A percentile compares a stretch with the other conserved stretches of the same genome.
Conservation (phyloP, 2,888 invertebrate species). For the Melinaea marsaeus region DNA sequence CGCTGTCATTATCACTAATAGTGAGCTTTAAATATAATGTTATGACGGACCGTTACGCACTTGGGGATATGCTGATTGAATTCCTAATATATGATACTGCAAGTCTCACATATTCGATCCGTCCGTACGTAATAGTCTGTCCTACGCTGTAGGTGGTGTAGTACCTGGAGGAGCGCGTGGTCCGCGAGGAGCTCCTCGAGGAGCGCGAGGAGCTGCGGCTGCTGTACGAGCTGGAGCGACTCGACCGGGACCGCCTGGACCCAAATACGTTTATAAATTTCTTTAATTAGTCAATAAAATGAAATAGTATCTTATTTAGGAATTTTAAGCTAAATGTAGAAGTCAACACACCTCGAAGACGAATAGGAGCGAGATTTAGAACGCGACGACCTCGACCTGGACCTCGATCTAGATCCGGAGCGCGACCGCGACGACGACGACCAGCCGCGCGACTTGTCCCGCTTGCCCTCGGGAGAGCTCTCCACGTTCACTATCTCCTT, state of each 20-base stretch:
- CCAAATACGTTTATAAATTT: not conserved
- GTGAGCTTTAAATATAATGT: no score
- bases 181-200: slow-evolving; percentile 62
- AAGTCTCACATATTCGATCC: no score
- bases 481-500: slow-evolving; percentile 45
- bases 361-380: slow-evolving; percentile 71
- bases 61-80: no score
- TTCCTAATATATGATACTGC: no score
- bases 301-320: not conserved
- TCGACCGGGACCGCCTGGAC: slow-evolving; percentile 61
- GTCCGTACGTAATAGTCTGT: no score
- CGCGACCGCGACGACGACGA: slow-evolving; percentile 46
- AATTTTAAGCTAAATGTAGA: not conserved
- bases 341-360: slow-evolving; percentile 64
- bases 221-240: slow-evolving; percentile 75
- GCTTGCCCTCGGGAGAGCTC: slow-evolving; percentile 46
- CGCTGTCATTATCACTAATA: no score
- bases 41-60: no score
- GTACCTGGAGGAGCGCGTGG: slow-evolving; percentile 74
- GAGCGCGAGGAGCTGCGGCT: slow-evolving; percentile 72
- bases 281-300: not conserved
- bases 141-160: no score
- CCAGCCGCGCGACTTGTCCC: slow-evolving; percentile 44
- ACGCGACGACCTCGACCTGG: slow-evolving; percentile 68
- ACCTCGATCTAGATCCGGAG: slow-evolving; percentile 45